Evolutionary conservation across 2,797 vertebrate genomes (phyloP), one percentile per base, ranked within the genome.

Genomic region (Pangasius krempfi): DNA sequence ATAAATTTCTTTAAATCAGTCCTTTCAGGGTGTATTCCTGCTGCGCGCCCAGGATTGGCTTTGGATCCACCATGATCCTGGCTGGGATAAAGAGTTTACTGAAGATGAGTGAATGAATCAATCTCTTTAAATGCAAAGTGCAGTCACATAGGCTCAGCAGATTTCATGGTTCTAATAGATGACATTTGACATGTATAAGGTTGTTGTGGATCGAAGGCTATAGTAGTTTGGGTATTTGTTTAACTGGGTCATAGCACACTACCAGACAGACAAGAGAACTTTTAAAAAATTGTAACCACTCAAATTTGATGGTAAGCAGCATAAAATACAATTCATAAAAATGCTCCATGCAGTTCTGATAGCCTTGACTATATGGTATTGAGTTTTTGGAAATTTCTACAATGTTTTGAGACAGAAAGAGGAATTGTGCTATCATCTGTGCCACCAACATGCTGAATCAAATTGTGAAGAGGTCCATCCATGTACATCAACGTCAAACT

Each of bases 141-240:
- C 89, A 93, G 86, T 76, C 40, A 40, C n/a, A 94, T 92, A 88
- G 86, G 90, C 86, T 93, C 92, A 92, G 92, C 92, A 94, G 94
- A 95, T 95, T 94, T 95, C 68, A 93, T 90, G 90, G 88, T 88
- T 93, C 93, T 94, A 93, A 93, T 89, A 92, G 91, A 68, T 91
- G 44, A 73, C 93, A 92, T 93, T 93, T 94, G 91, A 91, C 89
- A 90, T 92, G 91, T 88, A 84, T 89, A 91, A 93, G 87, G 91
- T 92, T 86, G 78, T 86, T 90, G 87, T 52, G 62, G 66, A 85
- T 78, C 88, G 92, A 87, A 93, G 92, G 92, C 30, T 93, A 91
- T 90, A 90, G 90, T 0, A 50, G 64, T 92, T 92, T 93, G 88
- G 90, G 85, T 60, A 37, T 44, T 84, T 60, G 27, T 68, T 64